Base-by-base conservation (phyloP, 1,140 invertebrate species). In the Orius insidiosus region DNA sequence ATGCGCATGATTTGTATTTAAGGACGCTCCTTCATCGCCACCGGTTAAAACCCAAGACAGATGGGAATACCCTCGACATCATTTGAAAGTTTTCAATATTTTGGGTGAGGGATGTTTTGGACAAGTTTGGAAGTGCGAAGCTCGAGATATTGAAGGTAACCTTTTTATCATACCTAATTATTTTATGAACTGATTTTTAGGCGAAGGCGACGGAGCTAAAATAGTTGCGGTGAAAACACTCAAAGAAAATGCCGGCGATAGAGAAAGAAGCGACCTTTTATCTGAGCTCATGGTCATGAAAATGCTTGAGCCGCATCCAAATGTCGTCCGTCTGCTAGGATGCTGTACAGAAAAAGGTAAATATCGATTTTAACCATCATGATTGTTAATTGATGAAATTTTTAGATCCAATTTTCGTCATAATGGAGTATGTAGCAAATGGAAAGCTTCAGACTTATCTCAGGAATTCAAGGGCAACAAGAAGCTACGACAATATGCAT, bases 101-200 rank as follows among this genome's bases (percentile, higher is more conserved):
- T 69, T 94, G 1, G 88, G 88, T 1, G 88, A 94, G 68, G 89
- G 89, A 9, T 89, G 87, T 52, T 94, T 93, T 53, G 89, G 88
- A 0, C 87, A 93, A 67, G 88, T 93, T 3, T 90, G 84, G 82
- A 76, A 82, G 50, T 85, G 80, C 41, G 83, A 88, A 57, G 84
- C 83, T 5, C 62, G 72, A 2, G 80, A 84, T 52, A 80, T 32
- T 3, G 75, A 80, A 55, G 78, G 80, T 69, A 60, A 16, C 18
- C 18, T 8, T 47, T 43, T 48, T 46, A 16, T 47, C n/a, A 10
- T n/a, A 36, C 24, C 7, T 24, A 15, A 3, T 11, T 11, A 11
- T 36, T 36, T 36, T 36, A 3, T 36, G 2, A 78, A 84, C 5
- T 14, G 14, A 36, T 36, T n/a, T 14, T 10, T 10, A n/a, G 14